These are phyloP conservation scores for Sebastes schlegelii DNA, from an alignment of 2,113 vertebrate species.

Conservation along the genomic window DNA sequence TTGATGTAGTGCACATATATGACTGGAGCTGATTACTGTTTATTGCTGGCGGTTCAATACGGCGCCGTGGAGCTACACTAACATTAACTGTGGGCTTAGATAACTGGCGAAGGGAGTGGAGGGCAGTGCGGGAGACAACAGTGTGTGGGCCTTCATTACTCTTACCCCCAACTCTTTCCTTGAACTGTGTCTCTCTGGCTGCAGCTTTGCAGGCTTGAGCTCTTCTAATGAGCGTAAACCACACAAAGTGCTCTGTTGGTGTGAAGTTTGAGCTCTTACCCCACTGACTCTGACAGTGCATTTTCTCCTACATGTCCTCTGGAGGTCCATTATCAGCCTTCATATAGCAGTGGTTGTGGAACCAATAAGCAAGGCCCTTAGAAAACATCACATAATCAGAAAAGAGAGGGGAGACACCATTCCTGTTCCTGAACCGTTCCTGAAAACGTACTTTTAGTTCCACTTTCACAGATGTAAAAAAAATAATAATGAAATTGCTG, in stretches of 20 bases:
- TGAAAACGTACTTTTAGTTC: neutral
- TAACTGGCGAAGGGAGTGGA: conserved; percentile 29
- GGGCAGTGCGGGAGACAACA: conserved; percentile 28
- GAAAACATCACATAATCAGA: neutral
- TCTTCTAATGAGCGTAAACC: conserved; percentile 43
- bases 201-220: conserved; percentile 28
- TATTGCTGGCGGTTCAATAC: conserved; percentile 56
- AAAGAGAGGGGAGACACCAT: neutral
- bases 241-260: neutral
- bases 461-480: conserved; percentile 2
- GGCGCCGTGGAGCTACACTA: conserved; percentile 8
- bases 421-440: neutral
- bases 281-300: conserved; percentile 5
- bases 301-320: conserved; percentile 16
- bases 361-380: neutral
- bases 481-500: neutral
- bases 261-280: conserved; percentile 16
- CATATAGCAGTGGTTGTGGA: neutral
- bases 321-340: conserved; percentile 9
- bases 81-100: conserved; percentile 30
- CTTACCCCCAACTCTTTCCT: conserved; percentile 42
- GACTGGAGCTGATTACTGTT: conserved; percentile 66
- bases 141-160: conserved; percentile 54
- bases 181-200: conserved; percentile 43
- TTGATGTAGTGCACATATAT: conserved; percentile 66